Evolutionary conservation across 1,140 invertebrate genomes (phyloP), one percentile per base, ranked within the genome.

Genomic region (Leptestheria dahalacensis): DNA sequence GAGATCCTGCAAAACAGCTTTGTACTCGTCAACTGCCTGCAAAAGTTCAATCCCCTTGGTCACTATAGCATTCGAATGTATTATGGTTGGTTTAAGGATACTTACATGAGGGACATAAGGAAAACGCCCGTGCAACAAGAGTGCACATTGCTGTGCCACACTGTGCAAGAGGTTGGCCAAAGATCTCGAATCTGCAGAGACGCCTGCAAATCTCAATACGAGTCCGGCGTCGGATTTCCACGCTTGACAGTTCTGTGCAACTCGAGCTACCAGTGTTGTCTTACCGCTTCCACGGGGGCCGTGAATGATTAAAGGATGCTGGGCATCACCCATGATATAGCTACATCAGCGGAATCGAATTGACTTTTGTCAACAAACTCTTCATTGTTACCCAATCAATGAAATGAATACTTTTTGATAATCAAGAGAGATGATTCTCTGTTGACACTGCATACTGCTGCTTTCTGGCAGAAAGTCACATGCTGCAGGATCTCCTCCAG

Each of bases 231-330:
- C 80, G 1, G 80, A 79, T 61, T 80, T 75, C 81, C 84, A 86
- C 63, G 71, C 77, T 66, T 78, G 79, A 68, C 74, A 81, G 63
- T 75, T 78, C 62, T 81, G 78, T 25, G 79, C 79, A 3, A 83
- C 78, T 64, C 84, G 78, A 2, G 85, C 83, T 6, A 87, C 72
- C 3, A 90, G 71, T 3, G 84, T 82, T 2, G 83, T 86, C 71
- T 90, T 90, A 1, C 88, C 88, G 70, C 83, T 84, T 20, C 88
- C 88, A 11, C 79, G 75, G 28, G 80, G 78, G 0, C 88, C 88
- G 61, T 84, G 79, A n/a, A 91, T 68, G 12, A 89, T 77, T 54
- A 90, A 70, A 0, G 85, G 85, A 41, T 65, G 58, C 6, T 62
- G 64, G n/a, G 71, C 76, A 41, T 77, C 76, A 46, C 81, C 78